A percentile compares a stretch with the other conserved stretches of the same genome.
These are phyloP conservation scores for Drosophila nr. medialis DNA, from an alignment of 2,888 invertebrate genomes.

Conservation along the genomic window DNA sequence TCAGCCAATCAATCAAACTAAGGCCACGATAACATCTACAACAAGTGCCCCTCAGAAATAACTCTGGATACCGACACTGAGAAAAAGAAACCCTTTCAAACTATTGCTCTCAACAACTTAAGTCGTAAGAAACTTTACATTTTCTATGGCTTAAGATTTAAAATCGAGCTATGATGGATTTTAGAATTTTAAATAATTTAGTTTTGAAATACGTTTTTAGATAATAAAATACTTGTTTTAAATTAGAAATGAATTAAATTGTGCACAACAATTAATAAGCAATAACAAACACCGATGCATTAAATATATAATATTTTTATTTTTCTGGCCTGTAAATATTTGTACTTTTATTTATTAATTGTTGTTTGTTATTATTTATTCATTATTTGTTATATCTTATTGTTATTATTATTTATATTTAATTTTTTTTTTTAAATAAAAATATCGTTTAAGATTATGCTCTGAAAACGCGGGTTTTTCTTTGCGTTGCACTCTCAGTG, in stretches of 20 bases:
- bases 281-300: neutral
- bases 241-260: neutral
- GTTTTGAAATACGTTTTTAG: neutral
- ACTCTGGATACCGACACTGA: conserved; percentile 2
- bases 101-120: neutral
- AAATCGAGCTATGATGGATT: neutral
- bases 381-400: neutral
- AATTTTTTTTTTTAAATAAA: neutral
- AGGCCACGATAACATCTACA: conserved; percentile 52
- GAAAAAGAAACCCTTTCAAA: neutral
- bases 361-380: neutral
- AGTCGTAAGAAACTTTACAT: neutral
- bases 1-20: conserved; percentile 68
- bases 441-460: too few relatives aligned
- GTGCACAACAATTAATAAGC: neutral
- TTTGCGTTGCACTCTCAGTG: neutral
- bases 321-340: neutral
- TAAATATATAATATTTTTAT: neutral
- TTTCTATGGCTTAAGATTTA: too few relatives aligned
- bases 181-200: neutral
- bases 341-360: neutral
- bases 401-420: neutral
- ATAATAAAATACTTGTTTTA: neutral
- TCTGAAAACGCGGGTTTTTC: too few relatives aligned
- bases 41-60: conserved; percentile 49